Conservation (phyloP, 2,888 invertebrate species). For the Seira musarum region DNA sequence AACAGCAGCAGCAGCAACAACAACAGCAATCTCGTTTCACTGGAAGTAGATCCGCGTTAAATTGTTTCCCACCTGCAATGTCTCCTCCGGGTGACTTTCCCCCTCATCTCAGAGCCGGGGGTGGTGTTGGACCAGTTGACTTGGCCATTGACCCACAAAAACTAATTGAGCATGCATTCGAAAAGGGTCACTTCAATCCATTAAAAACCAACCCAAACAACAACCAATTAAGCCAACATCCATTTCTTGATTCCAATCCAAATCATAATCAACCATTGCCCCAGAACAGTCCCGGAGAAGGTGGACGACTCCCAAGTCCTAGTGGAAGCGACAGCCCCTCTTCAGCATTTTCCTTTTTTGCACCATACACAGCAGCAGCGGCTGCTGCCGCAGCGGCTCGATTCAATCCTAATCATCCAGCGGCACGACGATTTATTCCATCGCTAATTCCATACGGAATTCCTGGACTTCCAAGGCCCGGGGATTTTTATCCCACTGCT, state of each 20-base stretch:
- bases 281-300: constrained; percentile 33
- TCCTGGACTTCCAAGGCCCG: constrained; percentile 64
- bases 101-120: constrained; percentile 32
- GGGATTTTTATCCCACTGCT: constrained; percentile 61
- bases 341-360: constrained; percentile 68
- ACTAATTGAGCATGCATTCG: constrained; percentile 62
- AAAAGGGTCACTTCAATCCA: constrained; percentile 44
- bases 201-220: constrained; percentile 44
- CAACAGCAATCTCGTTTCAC: constrained; percentile 15
- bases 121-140: constrained; percentile 56
- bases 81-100: constrained; percentile 35
- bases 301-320: constrained; percentile 45
- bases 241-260: constrained; percentile 41
- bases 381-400: constrained; percentile 67
- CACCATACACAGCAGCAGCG: constrained; percentile 67
- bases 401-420: constrained; percentile 64
- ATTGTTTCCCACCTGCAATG: constrained; percentile 26
- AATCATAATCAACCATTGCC: constrained; percentile 36
- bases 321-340: constrained; percentile 56
- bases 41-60: constrained; percentile 13
- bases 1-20: constrained; percentile 54
- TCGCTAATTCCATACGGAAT: constrained; percentile 67
- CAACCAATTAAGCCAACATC: constrained; percentile 48
- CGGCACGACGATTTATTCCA: constrained; percentile 63
- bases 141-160: constrained; percentile 66